phyloP scores from a whole-genome alignment of 2,888 invertebrate species.

The Monochamus alternatus region DNA sequence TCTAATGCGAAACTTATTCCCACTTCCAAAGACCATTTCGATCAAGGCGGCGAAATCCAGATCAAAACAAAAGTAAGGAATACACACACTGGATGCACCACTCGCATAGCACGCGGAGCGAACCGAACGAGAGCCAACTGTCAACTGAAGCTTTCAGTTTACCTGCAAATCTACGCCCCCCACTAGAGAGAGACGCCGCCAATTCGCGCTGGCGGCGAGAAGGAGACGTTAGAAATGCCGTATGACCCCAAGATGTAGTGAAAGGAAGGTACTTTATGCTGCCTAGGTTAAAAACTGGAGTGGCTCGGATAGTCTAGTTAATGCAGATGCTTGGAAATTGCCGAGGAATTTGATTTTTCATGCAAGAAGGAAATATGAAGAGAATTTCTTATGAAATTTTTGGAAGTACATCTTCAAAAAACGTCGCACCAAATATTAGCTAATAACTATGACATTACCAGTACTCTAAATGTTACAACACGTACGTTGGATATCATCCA shows the following conservation, averaged over 20 bases:
- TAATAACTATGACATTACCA: too few species aligned
- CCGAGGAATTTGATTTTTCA: slow-evolving; percentile 5
- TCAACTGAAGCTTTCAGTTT: slow-evolving; percentile 61
- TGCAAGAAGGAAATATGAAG: not conserved
- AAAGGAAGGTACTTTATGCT: slow-evolving; percentile 61
- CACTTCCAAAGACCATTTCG: slow-evolving; percentile 69
- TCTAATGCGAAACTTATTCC: slow-evolving; percentile 74
- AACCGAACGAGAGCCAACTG: slow-evolving; percentile 57
- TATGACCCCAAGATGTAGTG: slow-evolving; percentile 62
- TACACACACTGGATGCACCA: slow-evolving; percentile 48
- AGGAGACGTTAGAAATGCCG: slow-evolving; percentile 44
- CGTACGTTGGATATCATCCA: too few species aligned
- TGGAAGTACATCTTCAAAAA: not conserved
- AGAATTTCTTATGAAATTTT: not conserved
- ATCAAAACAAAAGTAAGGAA: slow-evolving; percentile 52
- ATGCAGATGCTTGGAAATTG: slow-evolving; percentile 4
- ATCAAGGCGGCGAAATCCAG: slow-evolving; percentile 54
- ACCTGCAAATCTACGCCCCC: slow-evolving; percentile 60
- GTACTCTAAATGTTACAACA: too few species aligned
- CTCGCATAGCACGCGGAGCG: slow-evolving; percentile 50
- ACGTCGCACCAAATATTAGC: too few species aligned
- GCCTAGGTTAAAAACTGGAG: slow-evolving; percentile 56
- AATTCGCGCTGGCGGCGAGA: slow-evolving; percentile 40
- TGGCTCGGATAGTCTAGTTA: slow-evolving; percentile 36
- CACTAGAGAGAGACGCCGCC: slow-evolving; percentile 54